phyloP scores from a whole-genome alignment of 92 coral and sea anemone genomes.

The Zoanthus sociatus region DNA sequence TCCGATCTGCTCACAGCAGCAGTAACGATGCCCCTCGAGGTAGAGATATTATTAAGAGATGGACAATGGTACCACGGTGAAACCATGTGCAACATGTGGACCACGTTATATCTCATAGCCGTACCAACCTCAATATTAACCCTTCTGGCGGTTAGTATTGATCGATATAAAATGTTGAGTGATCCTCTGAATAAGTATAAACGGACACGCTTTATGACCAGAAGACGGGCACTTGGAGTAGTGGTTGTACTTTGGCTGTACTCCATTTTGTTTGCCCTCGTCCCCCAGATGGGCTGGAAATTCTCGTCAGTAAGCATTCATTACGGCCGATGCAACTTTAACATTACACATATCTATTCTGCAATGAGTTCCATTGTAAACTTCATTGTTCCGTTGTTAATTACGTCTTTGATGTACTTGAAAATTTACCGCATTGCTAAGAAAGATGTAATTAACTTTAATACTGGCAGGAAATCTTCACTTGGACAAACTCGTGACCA shows the following conservation, averaged over 20 bases:
- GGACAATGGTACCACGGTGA: constrained; percentile 79
- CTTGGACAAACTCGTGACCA: constrained; percentile 19
- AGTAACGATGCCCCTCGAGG: constrained; percentile 87
- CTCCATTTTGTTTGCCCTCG: constrained; percentile 77
- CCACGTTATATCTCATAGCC: constrained; percentile 84
- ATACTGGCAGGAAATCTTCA: neutral
- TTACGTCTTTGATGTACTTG: constrained; percentile 49
- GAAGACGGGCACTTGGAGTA: constrained; percentile 72
- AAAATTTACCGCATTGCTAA: constrained; percentile 53
- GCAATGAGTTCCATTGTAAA: constrained; percentile 82
- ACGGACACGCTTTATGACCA: constrained; percentile 76
- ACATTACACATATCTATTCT: constrained; percentile 78
- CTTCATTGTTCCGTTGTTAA: constrained; percentile 79
- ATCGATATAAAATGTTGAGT: constrained; percentile 90
- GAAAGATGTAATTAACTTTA: neutral
- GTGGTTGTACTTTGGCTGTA: constrained; percentile 81
- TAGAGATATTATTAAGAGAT: constrained; percentile 67
- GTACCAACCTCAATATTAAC: constrained; percentile 96
- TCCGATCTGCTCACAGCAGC: constrained; percentile 89
- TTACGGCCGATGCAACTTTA: constrained; percentile 69
- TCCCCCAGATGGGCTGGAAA: constrained; percentile 94
- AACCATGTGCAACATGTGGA: constrained; percentile 83
- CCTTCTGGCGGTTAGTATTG: constrained; percentile 89
- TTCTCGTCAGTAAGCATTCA: constrained; percentile 46
- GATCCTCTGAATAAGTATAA: constrained; percentile 86